A percentile compares a stretch with the other conserved stretches of the same genome.
These are phyloP conservation scores for Palloptera scutellata DNA, from an alignment of 2,888 invertebrate species.

Conservation along the genomic window DNA sequence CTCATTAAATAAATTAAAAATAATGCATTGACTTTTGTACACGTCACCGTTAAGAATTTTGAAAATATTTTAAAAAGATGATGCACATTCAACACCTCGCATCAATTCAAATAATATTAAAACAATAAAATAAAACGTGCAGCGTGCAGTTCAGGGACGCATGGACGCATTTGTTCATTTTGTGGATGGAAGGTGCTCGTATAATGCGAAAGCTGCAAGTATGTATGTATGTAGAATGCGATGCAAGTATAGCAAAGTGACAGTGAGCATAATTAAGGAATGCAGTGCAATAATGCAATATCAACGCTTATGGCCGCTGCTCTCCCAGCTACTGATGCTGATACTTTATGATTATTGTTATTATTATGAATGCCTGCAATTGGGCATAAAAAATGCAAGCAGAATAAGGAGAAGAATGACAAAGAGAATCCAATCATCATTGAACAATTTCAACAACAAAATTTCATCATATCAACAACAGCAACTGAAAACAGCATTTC, in stretches of 20 bases:
- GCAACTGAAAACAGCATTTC: not conserved
- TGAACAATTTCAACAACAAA: not conserved
- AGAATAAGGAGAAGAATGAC: conserved; percentile 9
- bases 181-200: too few species aligned
- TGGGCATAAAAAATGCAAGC: conserved; percentile 12
- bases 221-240: too few species aligned
- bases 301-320: not conserved
- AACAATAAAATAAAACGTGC: too few species aligned
- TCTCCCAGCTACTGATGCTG: not conserved
- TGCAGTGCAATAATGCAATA: conserved; percentile 19
- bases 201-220: too few species aligned
- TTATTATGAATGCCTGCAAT: conserved; percentile 35
- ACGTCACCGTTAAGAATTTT: too few species aligned
- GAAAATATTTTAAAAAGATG: too few species aligned
- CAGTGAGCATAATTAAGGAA: conserved; percentile 53
- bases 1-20: too few species aligned
- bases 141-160: too few species aligned
- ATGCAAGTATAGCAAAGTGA: conserved; percentile 19
- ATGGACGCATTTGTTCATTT: too few species aligned
- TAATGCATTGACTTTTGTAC: too few species aligned
- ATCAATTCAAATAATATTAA: too few species aligned
- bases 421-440: not conserved
- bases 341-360: conserved; percentile 41
- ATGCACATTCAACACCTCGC: too few species aligned
- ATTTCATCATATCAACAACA: not conserved